Base-by-base conservation (phyloP, 2,888 invertebrate genomes). In the Oxytorus armatus region DNA sequence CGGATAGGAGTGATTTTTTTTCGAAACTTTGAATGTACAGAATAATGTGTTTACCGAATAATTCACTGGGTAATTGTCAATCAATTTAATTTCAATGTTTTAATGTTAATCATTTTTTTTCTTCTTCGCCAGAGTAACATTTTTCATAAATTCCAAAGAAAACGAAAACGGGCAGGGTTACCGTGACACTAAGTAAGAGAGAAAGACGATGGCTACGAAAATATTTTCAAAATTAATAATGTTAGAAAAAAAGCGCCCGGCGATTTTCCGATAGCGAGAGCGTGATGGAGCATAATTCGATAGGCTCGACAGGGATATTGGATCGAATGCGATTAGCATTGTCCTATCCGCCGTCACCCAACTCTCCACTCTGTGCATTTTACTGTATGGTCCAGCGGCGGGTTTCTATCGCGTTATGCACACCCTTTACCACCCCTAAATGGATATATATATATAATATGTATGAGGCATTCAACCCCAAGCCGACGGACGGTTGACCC, bases 221-320 rank as follows among this genome's bases (percentile, higher is more conserved):
- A 70, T 36, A 68, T 75, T 75, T 70, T 75, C 47, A 21, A 25
- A 73, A 21, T 23, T 49, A 21, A 68, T 29, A 29, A 61, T 47
- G 39, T 16, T 63, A 55, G 68, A 33, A 47, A 63, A 70, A 59
- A 39, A 59, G 73, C 55, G 57, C n/a, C n/a, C n/a, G 18, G 65
- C 61, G 80, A 73, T 81, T 74, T 81, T 77, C 74, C 77, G 77
- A 72, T 74, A 39, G 65, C 33, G 73, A 81, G 77, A 81, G 77
- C 65, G 49, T 81, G 77, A 77, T 81, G 69, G 69, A 77, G 77
- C 65, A 81, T 82, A 81, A 84, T 84, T 85, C 82, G 80, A 82
- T 79, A 81, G 80, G 78, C 66, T 74, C 75, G 82, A 80, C 83
- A 83, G 82, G 82, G 82, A 83, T 83, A 83, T 83, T 83, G 81